Percentiles rank a stretch among this genome's conserved stretches.
phyloP scores from a whole-genome alignment of 2,888 invertebrate species.

The Rhingia campestris region DNA sequence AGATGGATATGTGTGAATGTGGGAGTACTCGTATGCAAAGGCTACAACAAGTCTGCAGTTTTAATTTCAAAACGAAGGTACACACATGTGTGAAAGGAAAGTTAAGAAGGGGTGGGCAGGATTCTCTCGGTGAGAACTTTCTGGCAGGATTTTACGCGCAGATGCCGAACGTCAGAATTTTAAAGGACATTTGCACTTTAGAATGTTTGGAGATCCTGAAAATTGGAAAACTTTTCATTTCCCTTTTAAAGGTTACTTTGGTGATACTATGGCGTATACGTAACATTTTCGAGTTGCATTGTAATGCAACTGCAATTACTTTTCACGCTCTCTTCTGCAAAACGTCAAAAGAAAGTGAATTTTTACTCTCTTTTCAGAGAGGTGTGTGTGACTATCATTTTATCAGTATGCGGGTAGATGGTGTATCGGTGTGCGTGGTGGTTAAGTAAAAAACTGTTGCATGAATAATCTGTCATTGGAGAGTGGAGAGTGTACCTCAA shows the following conservation, averaged over 20 bases:
- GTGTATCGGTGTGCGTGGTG: conserved; percentile 7
- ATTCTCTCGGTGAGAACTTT: conserved; percentile 9
- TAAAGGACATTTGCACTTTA: neutral
- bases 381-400: neutral
- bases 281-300: conserved; percentile 1
- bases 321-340: neutral
- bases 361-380: conserved; percentile 15
- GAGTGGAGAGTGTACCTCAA: neutral
- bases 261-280: conserved; percentile 47
- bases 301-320: neutral
- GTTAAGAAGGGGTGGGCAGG: conserved; percentile 9
- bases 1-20: neutral
- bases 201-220: neutral
- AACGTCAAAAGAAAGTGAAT: conserved; percentile 17
- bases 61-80: conserved; percentile 41
- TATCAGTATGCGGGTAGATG: neutral
- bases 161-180: neutral
- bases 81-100: conserved; percentile 26
- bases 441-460: conserved; percentile 55
- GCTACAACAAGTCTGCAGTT: conserved; percentile 21
- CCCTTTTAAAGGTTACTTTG: neutral
- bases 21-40: conserved; percentile 30
- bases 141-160: conserved; percentile 15
- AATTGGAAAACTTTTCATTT: neutral
- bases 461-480: conserved; percentile 18